These are phyloP conservation scores for Amblyopsis hoosieri DNA, from an alignment of 2,797 vertebrate genomes.

Conservation along the genomic window DNA sequence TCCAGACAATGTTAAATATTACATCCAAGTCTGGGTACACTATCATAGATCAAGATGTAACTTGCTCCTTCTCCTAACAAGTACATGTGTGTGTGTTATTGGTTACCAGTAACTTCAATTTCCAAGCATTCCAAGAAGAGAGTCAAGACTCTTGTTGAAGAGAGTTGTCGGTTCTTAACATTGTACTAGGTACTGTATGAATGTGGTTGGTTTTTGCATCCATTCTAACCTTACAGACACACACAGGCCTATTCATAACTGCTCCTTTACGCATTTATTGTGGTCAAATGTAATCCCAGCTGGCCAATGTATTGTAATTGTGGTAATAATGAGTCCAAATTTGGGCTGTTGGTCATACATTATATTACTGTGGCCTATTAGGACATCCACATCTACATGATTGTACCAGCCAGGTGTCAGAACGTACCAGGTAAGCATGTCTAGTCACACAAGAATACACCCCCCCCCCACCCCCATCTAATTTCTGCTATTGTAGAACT, in stretches of 20 bases:
- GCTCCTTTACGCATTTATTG: too few species aligned
- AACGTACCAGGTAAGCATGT: not conserved
- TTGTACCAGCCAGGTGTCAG: not conserved
- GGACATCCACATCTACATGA: not conserved
- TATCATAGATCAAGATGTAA: too few species aligned
- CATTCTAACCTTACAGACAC: too few species aligned
- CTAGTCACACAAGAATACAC: not conserved
- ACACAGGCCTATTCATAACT: too few species aligned
- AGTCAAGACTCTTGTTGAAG: not conserved
- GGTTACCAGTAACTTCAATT: not conserved
- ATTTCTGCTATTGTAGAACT: not conserved
- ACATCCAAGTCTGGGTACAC: not conserved
- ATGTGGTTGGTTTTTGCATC: too few species aligned
- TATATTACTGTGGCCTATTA: not conserved
- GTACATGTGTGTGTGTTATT: too few species aligned
- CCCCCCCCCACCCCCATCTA: not conserved
- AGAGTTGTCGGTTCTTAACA: too few species aligned
- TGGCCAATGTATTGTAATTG: too few species aligned
- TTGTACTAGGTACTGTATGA: too few species aligned
- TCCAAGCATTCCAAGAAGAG: not conserved
- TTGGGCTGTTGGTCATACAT: not conserved
- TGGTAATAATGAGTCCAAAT: not conserved
- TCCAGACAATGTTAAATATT: not conserved
- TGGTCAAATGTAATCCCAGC: too few species aligned
- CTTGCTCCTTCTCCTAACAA: too few species aligned